phyloP scores from a whole-genome alignment of 2,797 vertebrate species.

The Apogon talboti region DNA sequence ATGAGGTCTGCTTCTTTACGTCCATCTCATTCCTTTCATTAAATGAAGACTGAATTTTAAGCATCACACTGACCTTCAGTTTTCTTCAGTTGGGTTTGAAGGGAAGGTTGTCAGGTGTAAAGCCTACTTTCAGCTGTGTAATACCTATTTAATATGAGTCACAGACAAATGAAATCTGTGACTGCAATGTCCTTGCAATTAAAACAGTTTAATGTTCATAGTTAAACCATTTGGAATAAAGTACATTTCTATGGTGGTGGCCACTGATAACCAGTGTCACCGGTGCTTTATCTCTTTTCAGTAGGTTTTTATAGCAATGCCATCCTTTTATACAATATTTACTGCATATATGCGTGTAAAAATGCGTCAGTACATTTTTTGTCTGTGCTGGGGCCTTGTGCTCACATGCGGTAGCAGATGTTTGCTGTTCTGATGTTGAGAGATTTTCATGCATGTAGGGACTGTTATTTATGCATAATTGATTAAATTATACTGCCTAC shows the following conservation, averaged over 20 bases:
- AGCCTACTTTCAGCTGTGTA: no score
- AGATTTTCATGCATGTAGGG: constrained; percentile 23
- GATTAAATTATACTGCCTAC: constrained; percentile 48
- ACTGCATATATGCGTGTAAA: neutral
- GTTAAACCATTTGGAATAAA: neutral
- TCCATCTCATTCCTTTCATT: no score
- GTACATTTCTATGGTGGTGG: neutral
- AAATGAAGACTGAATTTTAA: no score
- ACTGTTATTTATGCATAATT: constrained; percentile 55
- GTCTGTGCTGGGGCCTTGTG: neutral
- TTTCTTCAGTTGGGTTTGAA: neutral
- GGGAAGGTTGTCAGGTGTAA: no score
- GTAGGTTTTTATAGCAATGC: neutral
- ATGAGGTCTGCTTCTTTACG: no score
- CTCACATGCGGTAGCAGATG: constrained; percentile 14
- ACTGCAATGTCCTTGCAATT: neutral
- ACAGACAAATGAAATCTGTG: neutral
- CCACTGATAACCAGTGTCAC: neutral
- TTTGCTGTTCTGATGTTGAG: constrained; percentile 9
- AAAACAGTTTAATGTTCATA: neutral
- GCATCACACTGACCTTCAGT: no score
- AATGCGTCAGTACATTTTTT: constrained; percentile 12
- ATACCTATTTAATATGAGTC: neutral
- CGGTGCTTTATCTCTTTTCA: neutral
- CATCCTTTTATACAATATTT: neutral